Conservation (phyloP, 2,888 invertebrate species). For the Drosophila niveifrons region DNA sequence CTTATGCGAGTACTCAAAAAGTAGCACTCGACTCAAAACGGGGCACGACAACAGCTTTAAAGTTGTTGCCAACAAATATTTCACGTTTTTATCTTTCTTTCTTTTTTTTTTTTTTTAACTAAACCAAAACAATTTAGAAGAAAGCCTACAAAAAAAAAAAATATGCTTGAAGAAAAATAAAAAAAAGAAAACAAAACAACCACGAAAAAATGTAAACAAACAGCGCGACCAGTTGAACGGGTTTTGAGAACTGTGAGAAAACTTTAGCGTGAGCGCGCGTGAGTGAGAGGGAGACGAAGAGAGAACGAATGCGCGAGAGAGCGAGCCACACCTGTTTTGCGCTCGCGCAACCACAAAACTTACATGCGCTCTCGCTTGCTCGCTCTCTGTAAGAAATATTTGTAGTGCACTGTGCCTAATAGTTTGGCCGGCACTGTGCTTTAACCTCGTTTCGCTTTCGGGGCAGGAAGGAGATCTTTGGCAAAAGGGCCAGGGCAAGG, state of each 20-base stretch:
- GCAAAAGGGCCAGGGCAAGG: constrained; percentile 35
- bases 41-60: constrained; percentile 32
- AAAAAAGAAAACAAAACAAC: constrained; percentile 53
- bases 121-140: constrained; percentile 55
- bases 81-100: constrained; percentile 41
- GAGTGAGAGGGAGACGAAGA: background rate
- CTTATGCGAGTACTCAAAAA: constrained; percentile 1
- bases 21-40: background rate
- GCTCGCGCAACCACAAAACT: constrained; percentile 55
- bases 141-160: constrained; percentile 43
- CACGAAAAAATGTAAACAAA: constrained; percentile 77
- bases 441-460: constrained; percentile 72
- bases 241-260: constrained; percentile 49
- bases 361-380: constrained; percentile 2
- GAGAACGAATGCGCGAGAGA: constrained; percentile 9
- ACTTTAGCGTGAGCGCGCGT: background rate
- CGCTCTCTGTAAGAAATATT: background rate
- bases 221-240: constrained; percentile 65
- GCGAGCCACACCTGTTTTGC: constrained; percentile 74
- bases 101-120: constrained; percentile 22
- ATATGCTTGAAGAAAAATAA: constrained; percentile 17
- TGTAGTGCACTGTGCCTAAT: constrained; percentile 19
- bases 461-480: constrained; percentile 29
- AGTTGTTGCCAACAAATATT: constrained; percentile 54
- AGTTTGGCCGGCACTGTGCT: constrained; percentile 58